Conservation (phyloP, 2,888 invertebrate genomes). For the Noctua comes region DNA sequence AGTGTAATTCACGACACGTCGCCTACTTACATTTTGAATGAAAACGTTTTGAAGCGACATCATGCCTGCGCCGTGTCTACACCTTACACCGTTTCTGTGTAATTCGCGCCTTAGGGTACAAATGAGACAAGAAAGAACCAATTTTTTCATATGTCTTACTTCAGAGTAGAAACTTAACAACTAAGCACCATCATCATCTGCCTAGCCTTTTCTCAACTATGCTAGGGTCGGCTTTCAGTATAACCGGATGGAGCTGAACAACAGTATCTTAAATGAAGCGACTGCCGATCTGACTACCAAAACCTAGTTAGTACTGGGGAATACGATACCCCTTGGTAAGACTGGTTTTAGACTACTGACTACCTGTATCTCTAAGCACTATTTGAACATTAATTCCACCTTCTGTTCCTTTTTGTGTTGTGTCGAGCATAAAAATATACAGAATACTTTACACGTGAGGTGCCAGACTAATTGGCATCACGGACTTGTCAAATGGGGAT, state of each 20-base stretch:
- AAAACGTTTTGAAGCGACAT: too few species aligned
- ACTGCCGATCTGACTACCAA: too few species aligned
- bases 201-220: not conserved
- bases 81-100: too few species aligned
- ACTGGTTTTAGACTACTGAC: not conserved
- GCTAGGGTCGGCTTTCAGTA: not conserved
- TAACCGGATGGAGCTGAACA: not conserved
- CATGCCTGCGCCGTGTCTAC: too few species aligned
- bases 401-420: slow-evolving; percentile 13
- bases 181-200: not conserved
- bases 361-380: not conserved
- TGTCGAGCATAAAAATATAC: slow-evolving; percentile 44
- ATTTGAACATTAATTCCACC: not conserved
- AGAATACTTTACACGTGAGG: slow-evolving; percentile 48
- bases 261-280: not conserved
- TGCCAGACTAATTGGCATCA: slow-evolving; percentile 56
- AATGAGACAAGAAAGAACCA: too few species aligned
- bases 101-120: too few species aligned
- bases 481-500: slow-evolving; percentile 40
- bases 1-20: too few species aligned
- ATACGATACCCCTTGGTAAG: not conserved
- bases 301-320: not conserved
- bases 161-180: not conserved
- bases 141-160: not conserved
- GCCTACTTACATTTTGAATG: too few species aligned